Evolutionary conservation across 2,888 invertebrate genomes (phyloP), one percentile per base, ranked within the genome.

Genomic region (Pristionchus arcanus): DNA sequence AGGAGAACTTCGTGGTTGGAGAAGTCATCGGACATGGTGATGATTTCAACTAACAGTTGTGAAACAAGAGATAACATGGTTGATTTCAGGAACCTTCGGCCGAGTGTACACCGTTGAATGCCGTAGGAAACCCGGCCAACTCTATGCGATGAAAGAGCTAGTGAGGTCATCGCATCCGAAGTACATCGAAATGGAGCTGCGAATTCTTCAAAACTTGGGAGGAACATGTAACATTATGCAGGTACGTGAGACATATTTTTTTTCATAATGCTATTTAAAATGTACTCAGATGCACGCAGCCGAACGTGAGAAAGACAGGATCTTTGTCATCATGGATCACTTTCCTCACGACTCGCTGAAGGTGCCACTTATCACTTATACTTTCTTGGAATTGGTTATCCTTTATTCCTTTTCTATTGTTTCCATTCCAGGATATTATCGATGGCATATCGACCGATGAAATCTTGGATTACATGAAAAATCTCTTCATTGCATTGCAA

Each of bases 281-380:
- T 21, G 37, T n/a, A n/a, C 59, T n/a, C 37, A 89, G 85, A 84
- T 91, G 53, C 89, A 90, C 49, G 92, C 92, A 4, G 90, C 91
- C n/a, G 87, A 90, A 63, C 81, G 92, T 21, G 92, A 92, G 34
- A 84, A 96, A 91, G 97, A 97, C 94, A 97, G 97, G 90, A 97
- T 97, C 91, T 97, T 97, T 88, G 97, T 98, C 95, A 96, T 98
- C 86, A 98, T 98, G 98, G 97, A 98, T 5, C 97, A 97, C 95
- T 97, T 98, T 96, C 97, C 97, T 91, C 98, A 98, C 95, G 97
- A 97, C 94, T 97, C 97, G 93, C 97, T 97, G 95, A 96, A 96
- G 92, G 97, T 97, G 96, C 42, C 37, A 25, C 37, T 49, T 19
- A 21, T 9, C 3, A 7, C n/a, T n/a, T n/a, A n/a, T n/a, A n/a